These are phyloP conservation scores for Eurosta solidaginis DNA, from an alignment of 1,140 invertebrate genomes.

Conservation along the genomic window DNA sequence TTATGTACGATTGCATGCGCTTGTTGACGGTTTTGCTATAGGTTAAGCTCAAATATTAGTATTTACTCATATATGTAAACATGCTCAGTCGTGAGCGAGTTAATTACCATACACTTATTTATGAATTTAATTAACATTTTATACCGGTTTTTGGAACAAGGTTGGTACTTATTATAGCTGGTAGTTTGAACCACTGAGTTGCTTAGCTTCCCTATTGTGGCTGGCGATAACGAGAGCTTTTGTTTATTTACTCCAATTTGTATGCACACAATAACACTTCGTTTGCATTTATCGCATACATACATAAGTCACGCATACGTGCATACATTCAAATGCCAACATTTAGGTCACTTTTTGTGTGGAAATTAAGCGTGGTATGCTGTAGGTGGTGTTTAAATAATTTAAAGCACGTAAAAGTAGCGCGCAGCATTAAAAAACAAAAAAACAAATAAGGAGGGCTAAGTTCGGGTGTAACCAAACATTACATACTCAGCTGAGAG, in stretches of 20 bases:
- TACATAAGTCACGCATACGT: not conserved
- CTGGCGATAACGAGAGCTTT: not conserved
- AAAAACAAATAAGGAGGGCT: not conserved
- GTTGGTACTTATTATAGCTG: not conserved
- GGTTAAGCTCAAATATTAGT: no score
- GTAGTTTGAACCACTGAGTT: not conserved
- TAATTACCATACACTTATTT: no score
- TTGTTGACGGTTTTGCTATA: no score
- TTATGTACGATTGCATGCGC: no score
- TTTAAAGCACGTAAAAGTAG: not conserved
- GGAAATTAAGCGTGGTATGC: not conserved
- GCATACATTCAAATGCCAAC: not conserved
- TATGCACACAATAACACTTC: not conserved
- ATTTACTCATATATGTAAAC: no score
- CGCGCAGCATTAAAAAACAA: not conserved
- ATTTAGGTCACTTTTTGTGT: conserved; percentile 1
- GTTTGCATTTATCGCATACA: not conserved
- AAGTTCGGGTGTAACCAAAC: no score
- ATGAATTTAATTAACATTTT: no score
- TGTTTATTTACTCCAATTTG: conserved; percentile 19
- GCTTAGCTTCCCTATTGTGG: not conserved
- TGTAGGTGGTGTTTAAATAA: not conserved
- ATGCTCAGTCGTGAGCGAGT: no score
- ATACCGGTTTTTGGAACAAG: no score
- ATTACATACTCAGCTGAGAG: no score